These are phyloP conservation scores for Saccostrea cuccullata DNA, from an alignment of 1,140 invertebrate genomes.

Conservation along the genomic window DNA sequence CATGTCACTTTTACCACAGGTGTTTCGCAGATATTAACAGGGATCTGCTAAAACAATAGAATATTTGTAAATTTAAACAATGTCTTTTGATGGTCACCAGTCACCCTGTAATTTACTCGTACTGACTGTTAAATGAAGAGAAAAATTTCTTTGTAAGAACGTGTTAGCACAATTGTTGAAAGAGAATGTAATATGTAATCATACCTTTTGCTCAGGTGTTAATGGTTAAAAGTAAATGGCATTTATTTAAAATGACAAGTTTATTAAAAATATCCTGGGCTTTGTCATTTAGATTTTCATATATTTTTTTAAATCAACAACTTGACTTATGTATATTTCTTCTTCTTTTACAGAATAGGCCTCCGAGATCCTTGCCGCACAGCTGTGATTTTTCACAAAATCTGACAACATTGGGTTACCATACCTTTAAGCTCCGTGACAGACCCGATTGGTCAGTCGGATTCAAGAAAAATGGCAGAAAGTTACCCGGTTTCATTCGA, in stretches of 20 bases:
- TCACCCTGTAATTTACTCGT: constrained; percentile 8
- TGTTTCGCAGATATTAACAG: neutral
- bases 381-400: constrained; percentile 31
- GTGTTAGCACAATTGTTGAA: neutral
- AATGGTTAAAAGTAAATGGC: neutral
- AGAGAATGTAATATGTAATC: neutral
- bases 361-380: neutral
- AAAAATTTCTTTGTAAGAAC: neutral
- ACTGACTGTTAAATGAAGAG: neutral
- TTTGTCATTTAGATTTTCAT: no score
- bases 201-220: neutral
- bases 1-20: neutral
- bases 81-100: neutral
- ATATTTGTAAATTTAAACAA: neutral
- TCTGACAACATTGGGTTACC: neutral
- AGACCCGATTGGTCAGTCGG: constrained; percentile 4
- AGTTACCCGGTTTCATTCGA: constrained; percentile 3
- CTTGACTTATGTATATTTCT: neutral
- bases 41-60: constrained; percentile 1
- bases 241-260: neutral
- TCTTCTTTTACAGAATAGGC: neutral
- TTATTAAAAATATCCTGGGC: no score
- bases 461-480: constrained; percentile 1
- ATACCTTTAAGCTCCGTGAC: constrained; percentile 19
- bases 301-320: no score